Conservation (phyloP, 2,888 invertebrate species). For the Patella ulyssiponensis region DNA sequence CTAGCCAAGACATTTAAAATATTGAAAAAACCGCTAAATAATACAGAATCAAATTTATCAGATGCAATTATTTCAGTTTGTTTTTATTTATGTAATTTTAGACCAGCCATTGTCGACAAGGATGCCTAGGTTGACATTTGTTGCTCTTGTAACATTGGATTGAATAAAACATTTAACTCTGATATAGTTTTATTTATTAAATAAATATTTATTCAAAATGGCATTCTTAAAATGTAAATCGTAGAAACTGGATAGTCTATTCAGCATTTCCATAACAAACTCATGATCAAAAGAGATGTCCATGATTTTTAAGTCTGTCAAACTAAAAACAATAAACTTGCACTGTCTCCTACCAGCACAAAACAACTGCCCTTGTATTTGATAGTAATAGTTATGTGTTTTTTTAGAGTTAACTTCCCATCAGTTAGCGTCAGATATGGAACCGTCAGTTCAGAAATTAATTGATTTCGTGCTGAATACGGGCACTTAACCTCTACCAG, state of each 20-base stretch:
- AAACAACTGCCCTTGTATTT: not conserved
- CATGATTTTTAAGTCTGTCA: not conserved
- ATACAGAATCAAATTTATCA: slow-evolving; percentile 3
- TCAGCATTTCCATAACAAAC: not conserved
- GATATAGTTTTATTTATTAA: not conserved
- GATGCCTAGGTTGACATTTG: not conserved
- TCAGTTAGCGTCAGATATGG: not conserved
- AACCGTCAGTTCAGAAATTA: not conserved
- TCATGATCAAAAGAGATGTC: not conserved
- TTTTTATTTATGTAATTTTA: slow-evolving; percentile 18
- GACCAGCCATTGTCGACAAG: not conserved
- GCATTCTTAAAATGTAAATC: not conserved
- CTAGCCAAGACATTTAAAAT: slow-evolving; percentile 33
- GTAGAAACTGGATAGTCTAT: not conserved
- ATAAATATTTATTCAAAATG: slow-evolving; percentile 13
- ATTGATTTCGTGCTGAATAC: not conserved
- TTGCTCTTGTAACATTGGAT: too few species aligned
- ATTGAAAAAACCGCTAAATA: not conserved
- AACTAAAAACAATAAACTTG: not conserved
- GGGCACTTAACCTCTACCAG: not conserved
- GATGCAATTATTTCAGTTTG: slow-evolving; percentile 11
- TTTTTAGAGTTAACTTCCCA: not conserved
- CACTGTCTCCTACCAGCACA: not conserved
- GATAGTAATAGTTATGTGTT: not conserved
- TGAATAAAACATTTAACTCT: too few species aligned